phyloP scores from a whole-genome alignment of 2,113 vertebrate species.

The Perca fluviatilis region DNA sequence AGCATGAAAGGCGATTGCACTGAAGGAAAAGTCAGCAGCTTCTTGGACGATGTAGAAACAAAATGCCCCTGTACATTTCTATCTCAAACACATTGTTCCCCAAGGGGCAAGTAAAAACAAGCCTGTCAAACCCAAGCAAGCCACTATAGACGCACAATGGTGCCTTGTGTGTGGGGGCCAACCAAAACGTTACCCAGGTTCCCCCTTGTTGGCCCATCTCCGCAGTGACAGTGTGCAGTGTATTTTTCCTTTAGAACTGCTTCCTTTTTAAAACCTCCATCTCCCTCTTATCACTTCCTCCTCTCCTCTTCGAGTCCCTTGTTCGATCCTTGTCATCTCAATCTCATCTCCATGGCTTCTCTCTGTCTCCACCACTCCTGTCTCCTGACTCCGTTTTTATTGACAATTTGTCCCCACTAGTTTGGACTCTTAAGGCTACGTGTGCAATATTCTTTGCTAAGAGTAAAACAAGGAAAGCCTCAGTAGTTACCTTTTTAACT shows the following conservation, averaged over 20 bases:
- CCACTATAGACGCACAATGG: conserved; percentile 69
- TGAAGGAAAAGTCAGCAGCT: conserved; percentile 43
- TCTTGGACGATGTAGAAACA: conserved; percentile 64
- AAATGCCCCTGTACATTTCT: conserved; percentile 75
- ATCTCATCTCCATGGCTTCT: conserved; percentile 12
- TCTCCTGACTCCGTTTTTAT: conserved; percentile 34
- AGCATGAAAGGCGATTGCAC: conserved; percentile 51
- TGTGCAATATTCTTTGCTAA: conserved; percentile 56
- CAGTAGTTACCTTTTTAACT: conserved; percentile 40
- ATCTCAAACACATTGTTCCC: conserved; percentile 80
- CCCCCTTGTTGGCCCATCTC: conserved; percentile 43
- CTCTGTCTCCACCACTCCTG: not conserved
- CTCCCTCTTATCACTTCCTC: conserved; percentile 24
- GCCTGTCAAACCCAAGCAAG: conserved; percentile 65
- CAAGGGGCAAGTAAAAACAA: conserved; percentile 70
- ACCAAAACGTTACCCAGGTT: conserved; percentile 49
- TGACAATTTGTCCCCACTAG: conserved; percentile 46
- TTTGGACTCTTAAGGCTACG: conserved; percentile 25
- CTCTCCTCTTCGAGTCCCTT: not conserved
- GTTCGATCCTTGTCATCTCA: conserved; percentile 21
- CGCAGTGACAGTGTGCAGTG: conserved; percentile 25
- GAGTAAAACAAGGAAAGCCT: conserved; percentile 19
- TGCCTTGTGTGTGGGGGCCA: conserved; percentile 64
- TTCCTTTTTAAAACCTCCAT: conserved; percentile 2
- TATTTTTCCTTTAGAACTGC: conserved; percentile 36